These are phyloP conservation scores for Motacilla alba DNA, from an alignment of 2,113 vertebrate genomes.

Conservation along the genomic window DNA sequence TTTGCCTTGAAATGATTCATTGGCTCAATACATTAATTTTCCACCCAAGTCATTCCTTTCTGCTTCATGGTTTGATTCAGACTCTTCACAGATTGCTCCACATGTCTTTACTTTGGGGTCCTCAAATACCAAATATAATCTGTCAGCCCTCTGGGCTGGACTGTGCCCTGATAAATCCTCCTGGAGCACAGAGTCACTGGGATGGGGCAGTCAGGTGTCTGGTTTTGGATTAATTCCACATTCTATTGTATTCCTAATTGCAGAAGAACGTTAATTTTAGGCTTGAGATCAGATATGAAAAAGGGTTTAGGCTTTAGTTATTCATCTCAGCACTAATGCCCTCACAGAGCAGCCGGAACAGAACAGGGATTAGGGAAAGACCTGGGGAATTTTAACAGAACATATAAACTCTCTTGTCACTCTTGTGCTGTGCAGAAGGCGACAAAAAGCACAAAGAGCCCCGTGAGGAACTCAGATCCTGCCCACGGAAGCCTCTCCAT, in stretches of 20 bases:
- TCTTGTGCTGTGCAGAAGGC: not conserved
- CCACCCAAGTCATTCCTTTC: not conserved
- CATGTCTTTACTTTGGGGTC: not conserved
- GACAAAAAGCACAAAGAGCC: not conserved
- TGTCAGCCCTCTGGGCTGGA: not conserved
- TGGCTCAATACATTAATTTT: not conserved
- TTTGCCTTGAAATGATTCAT: slow-evolving; percentile 34
- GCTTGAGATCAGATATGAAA: not conserved
- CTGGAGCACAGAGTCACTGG: not conserved
- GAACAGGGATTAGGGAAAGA: not conserved
- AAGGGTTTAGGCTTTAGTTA: not conserved
- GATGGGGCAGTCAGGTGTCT: not conserved
- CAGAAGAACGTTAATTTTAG: not conserved
- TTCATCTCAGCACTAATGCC: not conserved
- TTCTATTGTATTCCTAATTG: not conserved
- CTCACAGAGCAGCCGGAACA: not conserved
- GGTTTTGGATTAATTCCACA: not conserved
- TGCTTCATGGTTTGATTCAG: not conserved
- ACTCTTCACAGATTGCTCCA: not conserved
- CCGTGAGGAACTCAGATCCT: not conserved
- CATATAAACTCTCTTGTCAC: not conserved
- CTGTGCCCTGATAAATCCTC: not conserved
- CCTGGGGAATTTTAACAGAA: not conserved
- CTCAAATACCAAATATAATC: not conserved
- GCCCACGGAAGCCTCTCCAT: accelerated